Evolutionary conservation across 2,888 invertebrate species (phyloP).

Genomic region (Netelia melanura): DNA sequence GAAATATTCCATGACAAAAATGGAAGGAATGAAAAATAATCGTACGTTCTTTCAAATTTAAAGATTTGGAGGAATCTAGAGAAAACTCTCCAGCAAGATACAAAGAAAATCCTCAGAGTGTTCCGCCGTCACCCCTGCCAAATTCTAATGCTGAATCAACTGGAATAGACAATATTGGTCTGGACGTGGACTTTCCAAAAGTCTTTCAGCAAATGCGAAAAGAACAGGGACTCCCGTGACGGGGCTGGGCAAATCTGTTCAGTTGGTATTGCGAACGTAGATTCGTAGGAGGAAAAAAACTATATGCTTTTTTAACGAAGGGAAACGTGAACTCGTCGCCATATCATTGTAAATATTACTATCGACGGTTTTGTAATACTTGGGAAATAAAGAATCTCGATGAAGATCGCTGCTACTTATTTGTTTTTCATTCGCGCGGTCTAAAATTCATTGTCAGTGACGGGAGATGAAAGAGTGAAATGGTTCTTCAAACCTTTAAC

Average conservation of each 20-base stretch:
- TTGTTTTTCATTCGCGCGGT: background rate
- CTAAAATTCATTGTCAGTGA: background rate
- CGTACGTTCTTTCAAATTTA: conserved; percentile 4
- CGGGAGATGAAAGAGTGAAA: background rate
- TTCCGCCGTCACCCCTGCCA: conserved; percentile 65
- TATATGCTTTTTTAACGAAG: conserved; percentile 5
- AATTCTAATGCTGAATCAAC: conserved; percentile 73
- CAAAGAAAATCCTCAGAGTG: conserved; percentile 71
- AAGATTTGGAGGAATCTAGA: conserved; percentile 82
- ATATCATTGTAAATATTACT: conserved; percentile 61
- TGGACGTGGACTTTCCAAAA: conserved; percentile 88
- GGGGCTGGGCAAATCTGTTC: background rate
- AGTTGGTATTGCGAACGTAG: conserved; percentile 9
- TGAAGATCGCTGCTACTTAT: background rate
- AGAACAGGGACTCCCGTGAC: conserved; percentile 83
- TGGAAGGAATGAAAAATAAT: conserved; percentile 29
- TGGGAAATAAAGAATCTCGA: conserved; percentile 42
- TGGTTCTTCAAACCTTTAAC: conserved; percentile 16
- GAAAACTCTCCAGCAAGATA: conserved; percentile 81
- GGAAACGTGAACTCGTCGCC: conserved; percentile 15
- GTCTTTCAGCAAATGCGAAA: conserved; percentile 88
- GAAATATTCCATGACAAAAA: conserved; percentile 2
- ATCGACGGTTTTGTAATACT: conserved; percentile 58
- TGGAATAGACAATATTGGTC: conserved; percentile 87
- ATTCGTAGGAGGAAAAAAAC: conserved; percentile 5